Percentiles rank a stretch among this genome's conserved stretches.
Evolutionary conservation across 2,797 vertebrate species (phyloP).

Genomic region (Pogoniulus pusillus): DNA sequence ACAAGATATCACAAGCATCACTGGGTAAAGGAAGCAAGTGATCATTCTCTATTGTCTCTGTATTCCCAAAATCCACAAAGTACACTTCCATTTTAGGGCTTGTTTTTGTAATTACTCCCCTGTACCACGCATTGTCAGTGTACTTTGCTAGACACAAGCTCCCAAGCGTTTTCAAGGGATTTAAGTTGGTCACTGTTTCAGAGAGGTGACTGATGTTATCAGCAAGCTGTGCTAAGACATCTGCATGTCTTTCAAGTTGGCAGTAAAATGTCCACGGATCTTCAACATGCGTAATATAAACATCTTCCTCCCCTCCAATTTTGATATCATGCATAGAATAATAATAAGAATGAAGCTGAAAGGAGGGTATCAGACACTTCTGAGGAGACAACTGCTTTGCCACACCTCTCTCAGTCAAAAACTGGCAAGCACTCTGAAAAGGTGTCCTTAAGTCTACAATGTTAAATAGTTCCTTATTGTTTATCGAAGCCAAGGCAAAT

Average conservation of each 20-base stretch:
- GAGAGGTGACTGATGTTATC: slow-evolving; percentile 75
- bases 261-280: slow-evolving; percentile 86
- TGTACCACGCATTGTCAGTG: slow-evolving; percentile 89
- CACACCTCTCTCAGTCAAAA: slow-evolving; percentile 77
- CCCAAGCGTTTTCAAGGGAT: slow-evolving; percentile 69
- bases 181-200: slow-evolving; percentile 61
- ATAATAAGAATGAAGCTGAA: slow-evolving; percentile 86
- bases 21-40: slow-evolving; percentile 84
- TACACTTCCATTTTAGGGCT: slow-evolving; percentile 79
- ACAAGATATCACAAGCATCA: slow-evolving; percentile 84
- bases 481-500: slow-evolving; percentile 86
- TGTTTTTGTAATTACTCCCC: slow-evolving; percentile 80
- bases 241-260: slow-evolving; percentile 83
- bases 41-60: slow-evolving; percentile 75
- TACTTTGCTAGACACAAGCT: slow-evolving; percentile 90
- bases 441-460: slow-evolving; percentile 92
- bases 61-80: slow-evolving; percentile 96
- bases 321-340: slow-evolving; percentile 89
- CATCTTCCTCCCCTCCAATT: slow-evolving; percentile 86
- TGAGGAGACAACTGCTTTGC: slow-evolving; percentile 71
- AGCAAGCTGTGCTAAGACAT: slow-evolving; percentile 78
- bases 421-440: slow-evolving; percentile 86
- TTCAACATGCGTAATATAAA: slow-evolving; percentile 84
- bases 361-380: slow-evolving; percentile 70
- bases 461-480: slow-evolving; percentile 82